These are phyloP conservation scores for Nomada hirtipes DNA, from an alignment of 2,888 invertebrate species.

Conservation along the genomic window DNA sequence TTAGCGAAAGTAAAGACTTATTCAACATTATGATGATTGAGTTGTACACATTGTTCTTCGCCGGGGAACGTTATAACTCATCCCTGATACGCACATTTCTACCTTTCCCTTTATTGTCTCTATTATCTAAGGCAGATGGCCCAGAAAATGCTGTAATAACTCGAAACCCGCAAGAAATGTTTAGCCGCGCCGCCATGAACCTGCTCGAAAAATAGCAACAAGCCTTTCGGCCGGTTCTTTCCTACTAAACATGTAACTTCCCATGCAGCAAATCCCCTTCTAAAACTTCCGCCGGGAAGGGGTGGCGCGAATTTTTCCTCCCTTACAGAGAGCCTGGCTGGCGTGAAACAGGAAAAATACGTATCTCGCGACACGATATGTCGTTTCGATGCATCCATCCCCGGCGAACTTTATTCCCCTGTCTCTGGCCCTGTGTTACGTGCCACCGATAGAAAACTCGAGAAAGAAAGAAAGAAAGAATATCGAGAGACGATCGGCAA, in stretches of 20 bases:
- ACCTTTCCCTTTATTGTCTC: background rate
- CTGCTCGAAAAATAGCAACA: no score
- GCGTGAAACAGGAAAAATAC: background rate
- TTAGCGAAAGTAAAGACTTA: background rate
- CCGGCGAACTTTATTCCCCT: conserved; percentile 42
- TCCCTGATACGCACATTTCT: background rate
- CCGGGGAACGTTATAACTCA: background rate
- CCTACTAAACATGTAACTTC: background rate
- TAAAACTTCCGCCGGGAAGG: no score
- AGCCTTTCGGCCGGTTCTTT: no score
- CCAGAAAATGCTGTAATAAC: background rate
- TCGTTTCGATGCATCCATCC: conserved; percentile 46
- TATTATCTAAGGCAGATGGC: background rate
- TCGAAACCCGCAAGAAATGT: no score
- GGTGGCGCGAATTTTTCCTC: background rate
- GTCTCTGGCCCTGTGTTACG: conserved; percentile 14
- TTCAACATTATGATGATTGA: background rate
- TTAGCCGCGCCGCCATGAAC: no score
- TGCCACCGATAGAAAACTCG: conserved; percentile 33
- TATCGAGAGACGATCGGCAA: conserved; percentile 46
- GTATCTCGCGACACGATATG: conserved; percentile 30
- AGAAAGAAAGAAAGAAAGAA: conserved; percentile 44
- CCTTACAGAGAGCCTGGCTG: background rate
- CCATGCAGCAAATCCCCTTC: background rate
- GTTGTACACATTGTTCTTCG: background rate